Conservation (phyloP, 1,140 invertebrate species). For the Harpegnathos saltator region DNA sequence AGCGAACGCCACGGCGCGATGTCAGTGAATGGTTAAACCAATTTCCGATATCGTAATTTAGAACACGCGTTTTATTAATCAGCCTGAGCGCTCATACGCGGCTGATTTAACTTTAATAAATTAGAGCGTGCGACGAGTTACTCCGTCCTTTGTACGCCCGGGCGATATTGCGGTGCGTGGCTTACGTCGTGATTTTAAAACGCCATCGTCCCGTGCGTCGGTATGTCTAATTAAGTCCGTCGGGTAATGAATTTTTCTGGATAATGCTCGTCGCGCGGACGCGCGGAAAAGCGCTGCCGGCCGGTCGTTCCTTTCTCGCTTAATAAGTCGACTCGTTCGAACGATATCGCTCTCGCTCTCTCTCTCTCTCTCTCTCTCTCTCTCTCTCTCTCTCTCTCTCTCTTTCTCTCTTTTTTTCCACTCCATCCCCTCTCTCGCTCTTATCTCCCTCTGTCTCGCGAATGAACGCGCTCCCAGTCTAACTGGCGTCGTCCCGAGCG, state of each 20-base stretch:
- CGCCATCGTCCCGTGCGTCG: conserved; percentile 32
- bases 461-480: conserved; percentile 48
- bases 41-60: conserved; percentile 26
- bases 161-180: conserved; percentile 55
- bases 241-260: conserved; percentile 58
- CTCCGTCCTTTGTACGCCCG: conserved; percentile 39
- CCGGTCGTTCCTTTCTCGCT: conserved; percentile 52
- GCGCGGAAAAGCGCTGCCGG: conserved; percentile 15
- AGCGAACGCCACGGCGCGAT: neutral
- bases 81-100: neutral
- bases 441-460: conserved; percentile 1
- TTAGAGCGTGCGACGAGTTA: conserved; percentile 40
- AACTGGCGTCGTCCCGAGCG: conserved; percentile 60
- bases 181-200: conserved; percentile 58
- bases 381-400: neutral
- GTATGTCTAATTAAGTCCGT: conserved; percentile 55
- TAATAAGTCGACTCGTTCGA: conserved; percentile 63
- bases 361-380: too few relatives aligned
- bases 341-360: conserved; percentile 41
- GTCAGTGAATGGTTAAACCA: neutral
- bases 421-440: neutral
- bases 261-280: conserved; percentile 29
- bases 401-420: too few relatives aligned
- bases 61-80: conserved; percentile 34
- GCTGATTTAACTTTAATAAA: conserved; percentile 57